Evolutionary conservation across 1,140 invertebrate species (phyloP), one percentile per base, ranked within the genome.

Genomic region (Neotoxoptera formosana): DNA sequence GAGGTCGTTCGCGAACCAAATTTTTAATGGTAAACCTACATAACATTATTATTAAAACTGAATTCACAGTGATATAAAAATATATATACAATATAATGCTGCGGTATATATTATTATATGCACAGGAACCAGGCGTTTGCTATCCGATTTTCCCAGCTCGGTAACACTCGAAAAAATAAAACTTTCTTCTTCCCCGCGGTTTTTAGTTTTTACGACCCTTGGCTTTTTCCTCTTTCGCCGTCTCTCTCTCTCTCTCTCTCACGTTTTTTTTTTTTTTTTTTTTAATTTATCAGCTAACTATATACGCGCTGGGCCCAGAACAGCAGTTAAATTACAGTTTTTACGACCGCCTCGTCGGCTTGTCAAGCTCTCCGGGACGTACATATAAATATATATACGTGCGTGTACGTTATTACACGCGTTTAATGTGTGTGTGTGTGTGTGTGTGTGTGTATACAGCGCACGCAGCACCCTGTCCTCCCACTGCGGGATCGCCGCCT

Each of bases 261-360:
- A 8, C 34, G 47, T 14, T 51, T 45, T 90, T 45, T 90, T 81
- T 81, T 91, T n/a, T 90, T 56, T 91, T 51, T 81, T 81, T 81
- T 91, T 93, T 93, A 93, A 93, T 93, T 93, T 93, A 93, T 93
- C 91, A 93, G 81, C 91, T 47, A 84, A 93, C 91, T 86, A 84
- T 83, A 91, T 86, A 93, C 47, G 81, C 48, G 48, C 47, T 25
- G 25, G 47, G 48, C 76, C 9, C 47, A 48, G 67, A 30, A 48
- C 48, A 86, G 81, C 91, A 93, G 91, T 93, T 84, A 93, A 93
- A 93, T 86, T 93, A 93, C 48, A 83, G 76, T 93, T 93, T 93
- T 93, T 93, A 93, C 91, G 91, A 93, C 91, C 91, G 47, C 81
- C 48, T 53, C 91, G 81, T 23, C 47, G 91, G 81, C 81, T 93